Conservation (phyloP, 2,888 invertebrate species). For the Exocentrus adspersus region DNA sequence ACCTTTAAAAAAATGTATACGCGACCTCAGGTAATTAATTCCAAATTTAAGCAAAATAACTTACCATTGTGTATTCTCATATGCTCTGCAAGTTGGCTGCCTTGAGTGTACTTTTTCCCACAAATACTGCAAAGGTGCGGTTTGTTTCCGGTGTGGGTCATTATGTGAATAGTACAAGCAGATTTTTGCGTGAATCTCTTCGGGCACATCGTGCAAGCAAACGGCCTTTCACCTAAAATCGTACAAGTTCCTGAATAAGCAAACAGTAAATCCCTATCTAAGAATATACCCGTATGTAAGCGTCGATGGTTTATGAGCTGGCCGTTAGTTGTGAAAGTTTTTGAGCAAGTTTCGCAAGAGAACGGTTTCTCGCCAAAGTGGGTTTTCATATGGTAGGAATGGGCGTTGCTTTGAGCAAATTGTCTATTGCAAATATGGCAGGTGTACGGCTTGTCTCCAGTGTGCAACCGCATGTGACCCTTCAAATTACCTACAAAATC, state of each 20-base stretch:
- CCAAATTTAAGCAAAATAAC: too few species aligned
- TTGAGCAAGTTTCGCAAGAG: slow-evolving; percentile 42
- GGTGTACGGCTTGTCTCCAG: slow-evolving; percentile 52
- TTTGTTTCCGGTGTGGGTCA: slow-evolving; percentile 49
- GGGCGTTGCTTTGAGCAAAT: slow-evolving; percentile 49
- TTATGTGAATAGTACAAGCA: slow-evolving; percentile 48
- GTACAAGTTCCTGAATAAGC: too few species aligned
- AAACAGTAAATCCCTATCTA: too few species aligned
- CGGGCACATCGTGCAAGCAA: slow-evolving; percentile 56
- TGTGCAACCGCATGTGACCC: slow-evolving; percentile 48
- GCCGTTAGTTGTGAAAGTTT: slow-evolving; percentile 50
- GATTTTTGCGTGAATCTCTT: slow-evolving; percentile 55
- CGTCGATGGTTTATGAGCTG: slow-evolving; percentile 49
- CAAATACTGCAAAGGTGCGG: slow-evolving; percentile 50
- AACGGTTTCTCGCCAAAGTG: slow-evolving; percentile 45
- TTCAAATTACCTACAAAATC: slow-evolving; percentile 45
- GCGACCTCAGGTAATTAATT: too few species aligned
- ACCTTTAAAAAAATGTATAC: slow-evolving; percentile 39
- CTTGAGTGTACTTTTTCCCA: slow-evolving; percentile 50
- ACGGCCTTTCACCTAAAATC: slow-evolving; percentile 51
- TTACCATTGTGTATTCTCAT: slow-evolving; percentile 53
- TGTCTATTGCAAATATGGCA: slow-evolving; percentile 51
- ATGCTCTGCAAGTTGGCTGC: slow-evolving; percentile 47
- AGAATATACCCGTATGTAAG: slow-evolving; percentile 46
- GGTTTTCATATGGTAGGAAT: slow-evolving; percentile 47